These are phyloP conservation scores for Agapornis canus DNA, from an alignment of 2,797 vertebrate genomes.

Conservation along the genomic window DNA sequence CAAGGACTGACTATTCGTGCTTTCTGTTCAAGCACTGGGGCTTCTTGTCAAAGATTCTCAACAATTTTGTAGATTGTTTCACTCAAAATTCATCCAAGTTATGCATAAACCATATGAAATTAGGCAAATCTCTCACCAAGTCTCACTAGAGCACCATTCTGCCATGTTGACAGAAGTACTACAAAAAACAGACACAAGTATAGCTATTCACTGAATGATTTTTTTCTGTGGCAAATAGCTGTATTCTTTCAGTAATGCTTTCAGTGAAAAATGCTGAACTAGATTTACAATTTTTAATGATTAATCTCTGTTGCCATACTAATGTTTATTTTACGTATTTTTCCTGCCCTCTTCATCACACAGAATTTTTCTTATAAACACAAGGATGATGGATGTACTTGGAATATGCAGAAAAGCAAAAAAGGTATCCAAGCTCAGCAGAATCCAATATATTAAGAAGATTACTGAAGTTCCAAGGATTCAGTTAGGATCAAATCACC, in stretches of 20 bases:
- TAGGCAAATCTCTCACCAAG: not conserved
- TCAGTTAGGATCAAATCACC: not conserved
- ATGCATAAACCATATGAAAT: not conserved
- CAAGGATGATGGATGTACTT: not conserved
- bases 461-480: not conserved
- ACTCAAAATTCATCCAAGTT: not conserved
- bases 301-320: not conserved
- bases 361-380: not conserved
- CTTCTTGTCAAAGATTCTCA: not conserved
- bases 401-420: not conserved
- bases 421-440: not conserved
- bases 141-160: not conserved
- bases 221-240: not conserved
- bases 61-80: not conserved
- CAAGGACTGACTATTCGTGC: not conserved
- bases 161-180: not conserved
- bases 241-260: not conserved
- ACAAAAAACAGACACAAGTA: not conserved
- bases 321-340: not conserved
- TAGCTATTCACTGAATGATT: not conserved
- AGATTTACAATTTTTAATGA: not conserved
- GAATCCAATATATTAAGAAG: not conserved
- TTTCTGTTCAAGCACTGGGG: accelerated
- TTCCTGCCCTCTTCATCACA: not conserved
- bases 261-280: not conserved